A percentile compares a stretch with the other conserved stretches of the same genome.
Conservation (phyloP, 2,113 vertebrate genomes). For the Lagopus muta region DNA sequence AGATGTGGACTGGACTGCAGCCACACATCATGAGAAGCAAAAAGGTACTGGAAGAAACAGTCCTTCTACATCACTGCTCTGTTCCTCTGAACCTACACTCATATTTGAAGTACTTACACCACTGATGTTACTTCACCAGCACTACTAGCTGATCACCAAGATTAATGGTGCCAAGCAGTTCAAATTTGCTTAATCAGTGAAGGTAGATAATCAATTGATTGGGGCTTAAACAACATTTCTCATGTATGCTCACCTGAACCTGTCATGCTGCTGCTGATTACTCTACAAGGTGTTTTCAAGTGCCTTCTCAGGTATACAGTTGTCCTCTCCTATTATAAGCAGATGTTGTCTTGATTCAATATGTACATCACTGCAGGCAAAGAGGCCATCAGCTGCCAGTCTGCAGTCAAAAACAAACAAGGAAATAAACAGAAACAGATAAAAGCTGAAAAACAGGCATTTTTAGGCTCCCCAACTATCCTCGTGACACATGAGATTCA, state of each 20-base stretch:
- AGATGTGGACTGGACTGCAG: background rate
- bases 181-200: background rate
- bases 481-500: background rate
- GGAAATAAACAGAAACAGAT: background rate
- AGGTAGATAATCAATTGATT: background rate
- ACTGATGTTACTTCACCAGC: background rate
- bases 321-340: background rate
- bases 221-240: background rate
- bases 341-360: background rate
- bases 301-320: background rate
- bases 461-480: background rate
- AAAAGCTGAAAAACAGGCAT: background rate
- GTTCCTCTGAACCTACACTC: background rate
- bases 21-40: accelerated
- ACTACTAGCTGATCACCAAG: accelerated
- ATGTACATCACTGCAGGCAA: background rate
- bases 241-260: background rate
- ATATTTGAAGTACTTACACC: background rate
- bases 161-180: background rate
- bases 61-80: background rate
- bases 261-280: background rate
- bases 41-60: background rate
- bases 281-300: background rate
- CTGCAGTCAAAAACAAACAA: background rate
- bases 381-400: background rate